phyloP scores from a whole-genome alignment of 2,888 invertebrate species.

The Cerastoderma edule region DNA sequence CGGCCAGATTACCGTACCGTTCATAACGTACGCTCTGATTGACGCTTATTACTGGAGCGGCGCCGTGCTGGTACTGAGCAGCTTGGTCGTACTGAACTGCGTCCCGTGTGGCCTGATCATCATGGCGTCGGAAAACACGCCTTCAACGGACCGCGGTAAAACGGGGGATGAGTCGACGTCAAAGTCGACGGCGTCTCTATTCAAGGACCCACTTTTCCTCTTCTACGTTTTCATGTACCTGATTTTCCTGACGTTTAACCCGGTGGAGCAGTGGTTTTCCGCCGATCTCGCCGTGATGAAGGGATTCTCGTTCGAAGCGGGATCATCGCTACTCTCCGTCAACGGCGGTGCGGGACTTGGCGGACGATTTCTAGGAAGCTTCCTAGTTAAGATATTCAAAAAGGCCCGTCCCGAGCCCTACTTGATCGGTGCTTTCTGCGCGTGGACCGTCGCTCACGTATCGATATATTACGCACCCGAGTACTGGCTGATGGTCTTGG shows the following conservation, averaged over 20 bases:
- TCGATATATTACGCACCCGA: constrained; percentile 9
- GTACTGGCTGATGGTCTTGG: constrained; percentile 38
- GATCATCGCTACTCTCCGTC: constrained; percentile 36
- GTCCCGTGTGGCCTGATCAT: constrained; percentile 45
- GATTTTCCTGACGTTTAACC: constrained; percentile 14
- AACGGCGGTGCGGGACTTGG: constrained; percentile 45
- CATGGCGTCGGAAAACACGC: neutral
- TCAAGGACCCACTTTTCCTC: constrained; percentile 13
- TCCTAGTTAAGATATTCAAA: constrained; percentile 34
- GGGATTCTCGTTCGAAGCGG: constrained; percentile 32
- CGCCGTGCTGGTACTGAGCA: constrained; percentile 34
- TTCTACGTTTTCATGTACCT: constrained; percentile 9
- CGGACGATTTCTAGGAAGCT: constrained; percentile 23
- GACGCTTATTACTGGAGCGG: constrained; percentile 44
- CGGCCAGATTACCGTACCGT: constrained; percentile 42
- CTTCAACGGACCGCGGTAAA: too few relatives aligned
- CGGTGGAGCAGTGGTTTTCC: constrained; percentile 48
- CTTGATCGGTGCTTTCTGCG: constrained; percentile 19
- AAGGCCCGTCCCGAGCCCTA: constrained; percentile 29
- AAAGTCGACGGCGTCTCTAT: too few relatives aligned
- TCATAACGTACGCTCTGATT: constrained; percentile 40
- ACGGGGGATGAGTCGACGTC: too few relatives aligned
- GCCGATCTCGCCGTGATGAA: constrained; percentile 41
- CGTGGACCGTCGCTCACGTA: constrained; percentile 33
- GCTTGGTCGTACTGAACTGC: constrained; percentile 29